Percentiles rank a stretch among this genome's conserved stretches.
Evolutionary conservation across 2,888 invertebrate genomes (phyloP).

Genomic region (Abrostola triplasia): DNA sequence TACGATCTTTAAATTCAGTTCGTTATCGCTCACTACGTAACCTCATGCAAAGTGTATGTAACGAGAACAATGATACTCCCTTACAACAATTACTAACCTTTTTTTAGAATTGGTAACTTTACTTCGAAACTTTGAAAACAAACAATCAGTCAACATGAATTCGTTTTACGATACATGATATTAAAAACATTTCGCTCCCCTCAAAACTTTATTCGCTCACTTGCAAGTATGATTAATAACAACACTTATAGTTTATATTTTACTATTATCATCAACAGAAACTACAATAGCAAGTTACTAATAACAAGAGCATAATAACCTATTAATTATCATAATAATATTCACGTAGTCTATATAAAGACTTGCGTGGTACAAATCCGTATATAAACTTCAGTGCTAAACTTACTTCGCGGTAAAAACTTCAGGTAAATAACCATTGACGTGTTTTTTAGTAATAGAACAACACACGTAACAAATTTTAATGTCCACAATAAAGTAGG

Average conservation of each 20-base stretch:
- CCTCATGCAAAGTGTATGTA: conserved; percentile 12
- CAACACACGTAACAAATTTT: not conserved
- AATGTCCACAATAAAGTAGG: too few species aligned
- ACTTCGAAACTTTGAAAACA: not conserved
- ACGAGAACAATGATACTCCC: conserved; percentile 16
- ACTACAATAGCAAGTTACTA: not conserved
- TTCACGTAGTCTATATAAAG: not conserved
- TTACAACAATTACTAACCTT: conserved; percentile 8
- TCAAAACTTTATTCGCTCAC: conserved; percentile 31
- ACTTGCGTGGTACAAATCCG: too few species aligned
- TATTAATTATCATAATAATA: conserved; percentile 8
- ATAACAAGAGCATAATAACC: conserved; percentile 1
- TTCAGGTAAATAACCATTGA: not conserved
- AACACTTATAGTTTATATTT: conserved; percentile 2
- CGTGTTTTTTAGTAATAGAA: not conserved
- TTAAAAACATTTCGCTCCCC: conserved; percentile 19
- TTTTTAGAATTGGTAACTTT: not conserved
- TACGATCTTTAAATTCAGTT: conserved; percentile 16
- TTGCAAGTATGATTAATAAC: conserved; percentile 30
- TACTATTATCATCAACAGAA: conserved; percentile 7
- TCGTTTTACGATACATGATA: too few species aligned
- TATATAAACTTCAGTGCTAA: not conserved
- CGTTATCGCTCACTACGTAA: conserved; percentile 26
- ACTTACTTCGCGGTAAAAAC: conserved; percentile 3
- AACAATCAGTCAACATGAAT: too few species aligned